These are phyloP conservation scores for Potorous gilbertii DNA, from an alignment of 2,797 vertebrate species.

Conservation along the genomic window DNA sequence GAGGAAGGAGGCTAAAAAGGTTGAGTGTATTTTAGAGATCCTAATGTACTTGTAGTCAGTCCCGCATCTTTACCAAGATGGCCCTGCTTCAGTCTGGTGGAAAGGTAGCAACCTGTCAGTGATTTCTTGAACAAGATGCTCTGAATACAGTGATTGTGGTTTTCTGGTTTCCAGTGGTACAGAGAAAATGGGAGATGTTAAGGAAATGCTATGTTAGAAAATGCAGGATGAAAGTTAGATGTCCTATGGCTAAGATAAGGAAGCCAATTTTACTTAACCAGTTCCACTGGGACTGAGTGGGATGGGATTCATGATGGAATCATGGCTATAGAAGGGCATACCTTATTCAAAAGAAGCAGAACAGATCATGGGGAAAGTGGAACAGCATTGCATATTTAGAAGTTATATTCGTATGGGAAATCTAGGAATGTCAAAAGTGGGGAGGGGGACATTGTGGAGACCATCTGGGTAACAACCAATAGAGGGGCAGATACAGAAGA, in stretches of 20 bases:
- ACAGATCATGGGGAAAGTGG: neutral
- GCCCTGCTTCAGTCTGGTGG: neutral
- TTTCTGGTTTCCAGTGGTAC: neutral
- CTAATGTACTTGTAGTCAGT: neutral
- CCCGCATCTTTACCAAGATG: neutral
- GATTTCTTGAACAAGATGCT: neutral
- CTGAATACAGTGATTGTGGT: neutral
- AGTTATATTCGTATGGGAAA: neutral
- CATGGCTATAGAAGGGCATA: neutral
- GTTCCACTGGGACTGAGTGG: neutral
- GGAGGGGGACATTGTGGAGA: neutral
- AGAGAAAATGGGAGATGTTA: neutral
- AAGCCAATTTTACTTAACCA: neutral
- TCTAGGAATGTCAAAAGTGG: neutral
- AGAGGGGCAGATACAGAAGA: neutral
- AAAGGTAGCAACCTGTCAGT: neutral
- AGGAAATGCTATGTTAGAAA: neutral
- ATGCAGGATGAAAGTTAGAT: neutral
- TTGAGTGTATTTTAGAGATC: neutral
- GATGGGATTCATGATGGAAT: neutral
- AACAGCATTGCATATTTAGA: neutral
- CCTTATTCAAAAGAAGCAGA: neutral
- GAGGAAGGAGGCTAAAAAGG: neutral
- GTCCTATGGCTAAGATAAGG: rapidly evolving
- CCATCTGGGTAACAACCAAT: neutral